Conservation (phyloP, 2,113 vertebrate species). For the Zosterops borbonicus region DNA sequence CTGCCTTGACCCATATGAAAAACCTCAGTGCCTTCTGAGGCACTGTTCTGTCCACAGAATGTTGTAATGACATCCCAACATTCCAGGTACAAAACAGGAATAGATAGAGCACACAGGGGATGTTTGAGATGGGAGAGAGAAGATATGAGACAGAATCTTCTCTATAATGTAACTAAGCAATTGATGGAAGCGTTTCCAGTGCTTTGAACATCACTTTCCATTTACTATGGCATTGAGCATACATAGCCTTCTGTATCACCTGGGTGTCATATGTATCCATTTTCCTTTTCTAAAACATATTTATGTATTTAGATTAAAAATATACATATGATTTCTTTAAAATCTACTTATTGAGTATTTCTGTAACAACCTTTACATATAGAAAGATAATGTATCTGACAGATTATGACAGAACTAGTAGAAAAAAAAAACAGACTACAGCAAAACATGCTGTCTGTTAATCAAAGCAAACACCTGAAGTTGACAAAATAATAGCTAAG, state of each 20-base stretch:
- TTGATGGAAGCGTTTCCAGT: constrained; percentile 43
- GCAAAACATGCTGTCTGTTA: not conserved
- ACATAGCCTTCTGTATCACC: constrained; percentile 5
- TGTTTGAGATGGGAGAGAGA: not conserved
- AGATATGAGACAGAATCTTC: constrained; percentile 12
- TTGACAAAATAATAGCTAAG: constrained; percentile 34
- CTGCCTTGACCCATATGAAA: not conserved
- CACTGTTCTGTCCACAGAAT: not conserved
- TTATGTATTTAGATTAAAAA: constrained; percentile 3
- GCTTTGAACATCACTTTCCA: constrained; percentile 37
- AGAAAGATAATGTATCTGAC: constrained; percentile 8
- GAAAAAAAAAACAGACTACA: not conserved
- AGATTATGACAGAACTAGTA: not conserved
- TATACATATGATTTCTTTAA: not conserved
- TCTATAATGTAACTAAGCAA: constrained; percentile 31
- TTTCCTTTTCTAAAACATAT: constrained; percentile 4
- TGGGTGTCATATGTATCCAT: not conserved
- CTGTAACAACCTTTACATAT: not conserved
- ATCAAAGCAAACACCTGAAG: constrained; percentile 45
- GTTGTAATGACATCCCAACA: not conserved
- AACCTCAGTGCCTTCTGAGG: not conserved
- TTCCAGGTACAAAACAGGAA: not conserved
- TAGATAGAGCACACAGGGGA: not conserved
- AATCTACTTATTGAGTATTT: constrained; percentile 21
- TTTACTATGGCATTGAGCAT: not conserved